These are phyloP conservation scores for Drosophila atroscutellata DNA, from an alignment of 2,888 invertebrate genomes.

Conservation along the genomic window DNA sequence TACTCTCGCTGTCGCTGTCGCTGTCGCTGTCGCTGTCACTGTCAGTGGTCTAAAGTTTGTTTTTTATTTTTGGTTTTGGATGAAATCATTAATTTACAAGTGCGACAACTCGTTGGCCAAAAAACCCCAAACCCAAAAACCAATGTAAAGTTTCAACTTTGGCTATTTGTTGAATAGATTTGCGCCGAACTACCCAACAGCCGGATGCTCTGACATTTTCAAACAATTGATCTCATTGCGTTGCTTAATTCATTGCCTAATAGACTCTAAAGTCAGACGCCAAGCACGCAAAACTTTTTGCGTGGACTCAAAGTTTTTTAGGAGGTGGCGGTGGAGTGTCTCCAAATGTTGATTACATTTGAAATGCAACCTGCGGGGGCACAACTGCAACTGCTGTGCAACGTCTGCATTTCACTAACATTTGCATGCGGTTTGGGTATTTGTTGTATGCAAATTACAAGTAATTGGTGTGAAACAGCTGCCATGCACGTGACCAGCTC, in stretches of 20 bases:
- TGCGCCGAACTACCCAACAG: conserved; percentile 15
- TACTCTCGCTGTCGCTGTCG: conserved; percentile 8
- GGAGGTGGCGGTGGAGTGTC: neutral
- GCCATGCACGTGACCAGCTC: conserved; percentile 67
- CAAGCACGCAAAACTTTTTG: conserved; percentile 32
- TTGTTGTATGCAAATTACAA: conserved; percentile 76
- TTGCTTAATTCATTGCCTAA: conserved; percentile 79
- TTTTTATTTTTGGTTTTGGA: conserved; percentile 4
- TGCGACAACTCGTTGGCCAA: conserved; percentile 38
- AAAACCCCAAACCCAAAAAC: conserved; percentile 46
- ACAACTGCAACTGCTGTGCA: conserved; percentile 17
- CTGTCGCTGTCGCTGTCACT: conserved; percentile 33
- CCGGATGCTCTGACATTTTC: conserved; percentile 53
- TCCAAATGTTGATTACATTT: conserved; percentile 77
- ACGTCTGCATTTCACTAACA: conserved; percentile 59
- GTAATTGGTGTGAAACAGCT: conserved; percentile 80
- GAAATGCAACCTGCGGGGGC: conserved; percentile 59
- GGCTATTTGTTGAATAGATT: conserved; percentile 72
- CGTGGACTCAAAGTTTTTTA: conserved; percentile 36
- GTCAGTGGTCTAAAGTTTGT: conserved; percentile 42
- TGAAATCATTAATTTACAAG: conserved; percentile 77
- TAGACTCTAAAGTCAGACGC: conserved; percentile 54
- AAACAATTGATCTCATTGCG: conserved; percentile 79
- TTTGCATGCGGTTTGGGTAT: conserved; percentile 72
- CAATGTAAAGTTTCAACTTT: conserved; percentile 69